phyloP scores from a whole-genome alignment of 2,113 vertebrate species.

The Dinomys branickii region DNA sequence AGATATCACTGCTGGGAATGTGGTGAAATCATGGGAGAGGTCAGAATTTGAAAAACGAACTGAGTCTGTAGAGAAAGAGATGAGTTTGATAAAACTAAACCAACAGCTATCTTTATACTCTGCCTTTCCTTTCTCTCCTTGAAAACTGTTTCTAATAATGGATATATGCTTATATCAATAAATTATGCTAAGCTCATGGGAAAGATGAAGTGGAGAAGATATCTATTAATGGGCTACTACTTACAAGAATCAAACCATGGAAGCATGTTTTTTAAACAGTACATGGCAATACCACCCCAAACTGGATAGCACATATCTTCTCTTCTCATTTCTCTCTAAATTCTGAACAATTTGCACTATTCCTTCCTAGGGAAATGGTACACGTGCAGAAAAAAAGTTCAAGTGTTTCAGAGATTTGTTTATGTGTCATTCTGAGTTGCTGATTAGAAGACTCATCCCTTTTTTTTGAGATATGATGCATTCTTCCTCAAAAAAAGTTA shows the following conservation, averaged over 20 bases:
- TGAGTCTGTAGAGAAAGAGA: not conserved
- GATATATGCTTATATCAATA: not conserved
- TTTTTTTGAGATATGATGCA: not conserved
- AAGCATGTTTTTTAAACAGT: not conserved
- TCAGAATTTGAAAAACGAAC: not conserved
- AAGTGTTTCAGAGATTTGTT: not conserved
- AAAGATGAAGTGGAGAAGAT: not conserved
- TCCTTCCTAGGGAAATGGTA: not conserved
- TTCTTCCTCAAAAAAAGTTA: constrained; percentile 12
- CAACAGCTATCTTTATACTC: constrained; percentile 8
- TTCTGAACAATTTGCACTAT: not conserved
- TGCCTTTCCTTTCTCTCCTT: not conserved
- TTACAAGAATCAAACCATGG: constrained; percentile 30
- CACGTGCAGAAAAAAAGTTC: not conserved
- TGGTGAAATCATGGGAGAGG: not conserved
- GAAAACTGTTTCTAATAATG: not conserved
- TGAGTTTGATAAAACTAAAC: constrained; percentile 41
- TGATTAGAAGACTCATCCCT: not conserved
- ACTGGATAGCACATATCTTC: not conserved
- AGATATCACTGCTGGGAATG: not conserved
- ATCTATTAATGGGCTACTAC: not conserved
- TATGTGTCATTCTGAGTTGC: not conserved
- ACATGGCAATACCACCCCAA: not conserved
- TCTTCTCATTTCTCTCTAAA: not conserved
- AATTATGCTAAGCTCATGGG: not conserved